These are phyloP conservation scores for Hemibagrus wyckioides DNA, from an alignment of 2,113 vertebrate species.

Conservation along the genomic window DNA sequence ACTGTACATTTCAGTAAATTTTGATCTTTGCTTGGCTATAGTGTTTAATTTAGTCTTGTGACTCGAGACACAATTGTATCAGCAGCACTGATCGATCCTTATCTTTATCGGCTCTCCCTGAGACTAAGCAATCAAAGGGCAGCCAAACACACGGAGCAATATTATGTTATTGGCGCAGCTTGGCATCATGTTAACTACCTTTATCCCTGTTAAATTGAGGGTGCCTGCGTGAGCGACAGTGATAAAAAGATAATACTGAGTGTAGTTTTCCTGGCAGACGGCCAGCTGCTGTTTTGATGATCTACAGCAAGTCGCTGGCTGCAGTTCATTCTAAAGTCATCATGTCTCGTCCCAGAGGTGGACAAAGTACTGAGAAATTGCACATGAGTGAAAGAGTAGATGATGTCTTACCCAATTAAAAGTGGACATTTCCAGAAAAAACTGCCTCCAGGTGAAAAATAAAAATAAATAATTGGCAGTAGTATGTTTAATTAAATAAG, in stretches of 20 bases:
- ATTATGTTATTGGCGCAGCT: background rate
- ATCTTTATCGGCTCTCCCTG: background rate
- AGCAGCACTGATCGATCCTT: background rate
- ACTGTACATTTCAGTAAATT: background rate
- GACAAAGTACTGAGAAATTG: background rate
- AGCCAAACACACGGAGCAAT: background rate
- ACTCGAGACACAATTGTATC: background rate
- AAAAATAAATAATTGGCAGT: background rate
- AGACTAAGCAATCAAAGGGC: constrained; percentile 30
- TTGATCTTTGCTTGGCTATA: background rate
- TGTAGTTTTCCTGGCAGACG: background rate
- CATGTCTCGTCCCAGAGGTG: background rate
- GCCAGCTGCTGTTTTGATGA: background rate
- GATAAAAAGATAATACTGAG: background rate
- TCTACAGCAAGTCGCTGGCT: background rate
- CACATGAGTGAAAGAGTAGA: background rate
- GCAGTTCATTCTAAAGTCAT: background rate
- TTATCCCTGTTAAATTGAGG: background rate
- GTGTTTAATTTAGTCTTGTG: background rate
- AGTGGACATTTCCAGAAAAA: background rate
- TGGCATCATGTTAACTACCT: background rate
- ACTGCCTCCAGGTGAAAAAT: background rate
- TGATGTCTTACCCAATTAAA: background rate
- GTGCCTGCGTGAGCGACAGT: background rate
- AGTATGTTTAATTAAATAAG: no score